phyloP scores from a whole-genome alignment of 2,113 vertebrate genomes.

The Martes martes region DNA sequence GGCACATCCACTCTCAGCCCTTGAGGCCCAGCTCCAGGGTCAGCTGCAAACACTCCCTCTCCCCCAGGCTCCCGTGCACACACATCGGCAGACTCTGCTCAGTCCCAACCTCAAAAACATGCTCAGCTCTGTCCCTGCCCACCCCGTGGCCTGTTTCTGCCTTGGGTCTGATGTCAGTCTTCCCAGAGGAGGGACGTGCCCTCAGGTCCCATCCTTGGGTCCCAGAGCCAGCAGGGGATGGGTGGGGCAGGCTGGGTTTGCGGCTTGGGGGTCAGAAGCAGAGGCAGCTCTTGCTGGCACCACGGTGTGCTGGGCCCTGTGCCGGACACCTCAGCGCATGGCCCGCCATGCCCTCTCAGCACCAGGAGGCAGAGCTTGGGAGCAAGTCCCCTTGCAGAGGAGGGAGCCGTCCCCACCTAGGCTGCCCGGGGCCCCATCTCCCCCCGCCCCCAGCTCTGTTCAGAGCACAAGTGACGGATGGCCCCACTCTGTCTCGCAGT shows the following conservation, averaged over 20 bases:
- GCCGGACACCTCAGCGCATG: neutral
- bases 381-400: neutral
- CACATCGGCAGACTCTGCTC: neutral
- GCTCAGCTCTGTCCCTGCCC: neutral
- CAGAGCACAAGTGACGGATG: fast-evolving
- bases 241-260: fast-evolving
- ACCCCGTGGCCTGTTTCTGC: neutral
- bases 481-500: slow-evolving; percentile 80
- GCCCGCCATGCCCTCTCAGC: neutral
- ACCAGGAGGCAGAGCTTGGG: neutral
- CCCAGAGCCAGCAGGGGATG: neutral
- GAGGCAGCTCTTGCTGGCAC: neutral
- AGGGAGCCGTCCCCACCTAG: fast-evolving
- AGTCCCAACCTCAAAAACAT: neutral
- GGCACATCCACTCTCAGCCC: neutral
- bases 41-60: neutral
- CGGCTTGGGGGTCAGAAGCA: neutral
- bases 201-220: neutral
- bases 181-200: neutral
- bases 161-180: neutral
- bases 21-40: neutral
- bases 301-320: neutral
- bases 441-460: neutral
- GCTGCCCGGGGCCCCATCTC: neutral
- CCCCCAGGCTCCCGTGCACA: too few species aligned